Conservation (phyloP, 2,797 vertebrate genomes). For the Argentina silus region DNA sequence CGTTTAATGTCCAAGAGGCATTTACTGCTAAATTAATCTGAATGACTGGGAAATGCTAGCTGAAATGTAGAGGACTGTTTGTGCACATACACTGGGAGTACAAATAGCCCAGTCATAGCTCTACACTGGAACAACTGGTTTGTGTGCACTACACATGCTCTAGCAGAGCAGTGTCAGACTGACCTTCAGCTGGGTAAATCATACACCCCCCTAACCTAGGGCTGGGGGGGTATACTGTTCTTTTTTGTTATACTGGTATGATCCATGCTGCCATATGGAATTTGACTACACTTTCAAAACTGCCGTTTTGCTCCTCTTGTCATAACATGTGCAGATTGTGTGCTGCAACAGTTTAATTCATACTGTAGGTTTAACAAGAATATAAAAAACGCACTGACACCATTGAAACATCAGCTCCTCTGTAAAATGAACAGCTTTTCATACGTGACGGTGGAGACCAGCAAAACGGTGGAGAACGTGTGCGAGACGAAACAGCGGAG, state of each 20-base stretch:
- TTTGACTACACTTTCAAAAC: no score
- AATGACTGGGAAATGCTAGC: neutral
- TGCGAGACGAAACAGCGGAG: no score
- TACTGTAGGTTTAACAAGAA: no score
- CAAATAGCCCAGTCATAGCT: neutral
- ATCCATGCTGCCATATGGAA: no score
- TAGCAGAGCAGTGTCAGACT: neutral
- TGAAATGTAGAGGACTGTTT: neutral
- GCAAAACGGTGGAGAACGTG: no score
- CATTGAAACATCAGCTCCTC: no score
- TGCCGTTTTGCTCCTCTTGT: no score
- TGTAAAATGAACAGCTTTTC: no score
- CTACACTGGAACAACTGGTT: neutral
- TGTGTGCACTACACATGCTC: neutral
- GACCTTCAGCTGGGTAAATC: conserved; percentile 1
- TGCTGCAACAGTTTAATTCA: no score
- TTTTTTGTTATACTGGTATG: neutral
- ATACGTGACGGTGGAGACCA: neutral
- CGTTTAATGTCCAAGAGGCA: neutral
- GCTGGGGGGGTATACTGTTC: neutral
- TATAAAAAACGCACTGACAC: no score
- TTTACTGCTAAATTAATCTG: neutral
- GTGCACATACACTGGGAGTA: neutral
- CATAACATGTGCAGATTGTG: no score
- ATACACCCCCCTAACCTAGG: neutral